These are phyloP conservation scores for Chaetorhynchus papuensis DNA, from an alignment of 2,113 vertebrate species.

Conservation along the genomic window DNA sequence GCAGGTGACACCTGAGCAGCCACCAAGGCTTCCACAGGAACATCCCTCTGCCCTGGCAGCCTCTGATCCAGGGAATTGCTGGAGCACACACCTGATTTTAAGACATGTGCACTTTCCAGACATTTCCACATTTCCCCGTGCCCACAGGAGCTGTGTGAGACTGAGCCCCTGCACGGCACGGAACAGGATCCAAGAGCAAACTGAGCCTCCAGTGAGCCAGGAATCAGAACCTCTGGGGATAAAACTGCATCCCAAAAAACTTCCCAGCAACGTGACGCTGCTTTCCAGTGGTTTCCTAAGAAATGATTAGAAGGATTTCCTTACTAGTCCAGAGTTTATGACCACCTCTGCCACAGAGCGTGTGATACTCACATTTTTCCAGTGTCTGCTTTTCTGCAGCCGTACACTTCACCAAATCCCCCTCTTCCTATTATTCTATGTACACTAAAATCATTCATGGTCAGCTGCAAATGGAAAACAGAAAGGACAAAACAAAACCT, in stretches of 20 bases:
- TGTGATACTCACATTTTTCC: conserved; percentile 90
- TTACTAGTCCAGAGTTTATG: not conserved
- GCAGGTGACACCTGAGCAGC: not conserved
- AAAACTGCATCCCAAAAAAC: not conserved
- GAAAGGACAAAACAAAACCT: not conserved
- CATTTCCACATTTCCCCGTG: not conserved
- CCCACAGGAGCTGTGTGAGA: not conserved
- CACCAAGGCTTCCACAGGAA: fast-evolving
- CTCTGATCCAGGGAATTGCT: not conserved
- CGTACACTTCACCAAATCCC: conserved; percentile 96
- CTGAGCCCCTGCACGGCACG: not conserved
- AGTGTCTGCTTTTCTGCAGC: conserved; percentile 97
- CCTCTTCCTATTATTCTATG: conserved; percentile 97
- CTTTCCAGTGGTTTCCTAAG: not conserved
- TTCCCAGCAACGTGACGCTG: fast-evolving
- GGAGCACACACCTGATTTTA: not conserved
- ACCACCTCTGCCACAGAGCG: not conserved
- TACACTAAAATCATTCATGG: conserved; percentile 99
- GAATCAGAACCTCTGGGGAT: not conserved
- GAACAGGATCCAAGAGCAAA: not conserved
- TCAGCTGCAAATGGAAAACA: conserved; percentile 77
- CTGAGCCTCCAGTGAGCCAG: not conserved
- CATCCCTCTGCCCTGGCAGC: not conserved
- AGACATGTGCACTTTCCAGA: not conserved
- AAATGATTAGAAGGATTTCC: not conserved